Evolutionary conservation across 2,888 invertebrate genomes (phyloP).

Genomic region (Lapara coniferarum): DNA sequence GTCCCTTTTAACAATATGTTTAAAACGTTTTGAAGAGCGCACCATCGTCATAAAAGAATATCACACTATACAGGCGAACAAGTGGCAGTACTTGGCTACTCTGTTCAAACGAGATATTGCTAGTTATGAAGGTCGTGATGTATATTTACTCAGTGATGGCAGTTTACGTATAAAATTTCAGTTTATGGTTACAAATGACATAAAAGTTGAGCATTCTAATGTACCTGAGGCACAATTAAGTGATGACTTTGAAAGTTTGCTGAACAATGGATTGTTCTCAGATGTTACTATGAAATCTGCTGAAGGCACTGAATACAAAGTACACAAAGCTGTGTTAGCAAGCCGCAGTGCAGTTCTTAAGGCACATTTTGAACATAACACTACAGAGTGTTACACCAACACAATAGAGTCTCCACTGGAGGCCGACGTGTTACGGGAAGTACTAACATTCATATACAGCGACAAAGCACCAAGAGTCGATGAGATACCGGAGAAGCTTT

Average conservation of each 20-base stretch:
- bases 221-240: constrained; percentile 67
- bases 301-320: constrained; percentile 68
- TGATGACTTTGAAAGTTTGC: constrained; percentile 70
- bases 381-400: constrained; percentile 70
- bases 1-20: constrained; percentile 67
- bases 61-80: constrained; percentile 71
- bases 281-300: constrained; percentile 73
- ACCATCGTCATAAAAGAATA: constrained; percentile 74
- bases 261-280: constrained; percentile 68
- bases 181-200: constrained; percentile 73
- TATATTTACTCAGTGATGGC: constrained; percentile 67
- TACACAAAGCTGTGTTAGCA: constrained; percentile 74
- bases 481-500: constrained; percentile 71
- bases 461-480: constrained; percentile 74
- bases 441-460: constrained; percentile 72
- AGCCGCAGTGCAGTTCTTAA: constrained; percentile 73
- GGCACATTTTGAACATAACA: constrained; percentile 77
- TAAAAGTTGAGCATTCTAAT: constrained; percentile 62
- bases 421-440: constrained; percentile 69
- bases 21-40: constrained; percentile 73
- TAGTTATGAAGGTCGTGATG: constrained; percentile 63
- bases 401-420: constrained; percentile 69
- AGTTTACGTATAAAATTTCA: constrained; percentile 72
- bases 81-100: constrained; percentile 76
- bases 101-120: constrained; percentile 70